Percentiles rank a stretch among this genome's conserved stretches.
Conservation (phyloP, 2,797 vertebrate genomes). For the Neomorphus geoffroyi region DNA sequence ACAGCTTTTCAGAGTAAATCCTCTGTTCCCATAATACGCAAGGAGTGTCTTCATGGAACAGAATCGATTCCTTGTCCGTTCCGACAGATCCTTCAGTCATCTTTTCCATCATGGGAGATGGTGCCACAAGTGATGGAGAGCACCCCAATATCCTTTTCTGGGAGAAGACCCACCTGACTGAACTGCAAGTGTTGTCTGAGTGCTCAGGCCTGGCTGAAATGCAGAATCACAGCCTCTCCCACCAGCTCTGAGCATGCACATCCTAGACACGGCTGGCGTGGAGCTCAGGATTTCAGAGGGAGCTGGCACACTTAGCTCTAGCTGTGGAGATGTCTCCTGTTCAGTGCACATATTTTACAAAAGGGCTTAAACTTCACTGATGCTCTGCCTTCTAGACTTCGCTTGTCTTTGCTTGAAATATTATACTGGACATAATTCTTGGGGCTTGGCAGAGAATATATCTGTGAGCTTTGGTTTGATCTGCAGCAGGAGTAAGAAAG, state of each 20-base stretch:
- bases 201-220: not conserved
- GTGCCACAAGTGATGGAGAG: not conserved
- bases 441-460: not conserved
- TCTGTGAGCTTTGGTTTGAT: not conserved
- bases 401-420: not conserved
- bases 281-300: not conserved
- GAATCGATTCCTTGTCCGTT: not conserved
- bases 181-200: rapidly evolving
- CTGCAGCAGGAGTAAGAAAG: not conserved
- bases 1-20: not conserved
- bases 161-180: not conserved
- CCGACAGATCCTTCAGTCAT: not conserved
- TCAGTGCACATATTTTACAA: not conserved
- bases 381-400: not conserved
- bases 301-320: not conserved
- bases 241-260: not conserved
- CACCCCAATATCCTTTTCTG: not conserved
- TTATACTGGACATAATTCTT: not conserved
- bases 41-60: not conserved
- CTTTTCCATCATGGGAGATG: not conserved
- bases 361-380: not conserved
- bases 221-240: not conserved
- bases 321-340: not conserved
- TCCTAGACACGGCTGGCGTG: not conserved
- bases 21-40: not conserved